Base-by-base conservation (phyloP, 2,888 invertebrate genomes). In the Drosophila gaucha region DNA sequence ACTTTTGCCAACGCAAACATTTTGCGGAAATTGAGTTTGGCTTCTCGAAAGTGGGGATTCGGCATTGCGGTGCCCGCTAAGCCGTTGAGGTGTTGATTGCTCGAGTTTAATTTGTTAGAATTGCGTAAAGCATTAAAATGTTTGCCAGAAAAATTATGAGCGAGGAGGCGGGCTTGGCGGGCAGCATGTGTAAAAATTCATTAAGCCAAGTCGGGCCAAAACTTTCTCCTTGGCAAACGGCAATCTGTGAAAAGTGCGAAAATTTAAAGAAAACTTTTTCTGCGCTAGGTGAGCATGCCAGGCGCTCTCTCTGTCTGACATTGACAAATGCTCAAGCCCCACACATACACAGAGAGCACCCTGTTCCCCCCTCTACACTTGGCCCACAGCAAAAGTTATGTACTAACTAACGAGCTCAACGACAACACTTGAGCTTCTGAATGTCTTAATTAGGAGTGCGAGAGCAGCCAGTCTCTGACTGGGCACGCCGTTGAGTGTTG, bases 331-430 rank as follows among this genome's bases (percentile, higher is more conserved):
- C 18, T 30, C 30, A 30, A 44, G 44, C 28, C n/a, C 3, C 44
- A 30, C 30, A 20, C 44, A 30, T 9, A 44, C 30, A 22, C 39
- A 22, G 6, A 33, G 9, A 46, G 28, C 20, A 10, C 9, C 44
- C 49, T 14, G 24, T 9, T 31, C 8, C 39, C 49, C 12, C 28
- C 14, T 16, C n/a, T 39, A 39, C 46, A n/a, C 20, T 58, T 57
- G 59, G 84, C 84, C 80, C 66, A 70, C 51, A 86, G 86, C 80
- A 78, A 84, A 84, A 84, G 80, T 86, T 86, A 80, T 80, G 78
- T 86, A 76, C 78, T 85, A 85, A 85, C 84, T 85, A 85, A 85
- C 86, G 86, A 85, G 84, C 84, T 85, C 84, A 85, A 85, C 87
- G 85, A 85, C 85, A 86, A 80, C 85, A 86, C 85, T 87, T 78